phyloP scores from a whole-genome alignment of 53 echinoderm and acorn worm genomes.

The Patiria pectinifera region DNA sequence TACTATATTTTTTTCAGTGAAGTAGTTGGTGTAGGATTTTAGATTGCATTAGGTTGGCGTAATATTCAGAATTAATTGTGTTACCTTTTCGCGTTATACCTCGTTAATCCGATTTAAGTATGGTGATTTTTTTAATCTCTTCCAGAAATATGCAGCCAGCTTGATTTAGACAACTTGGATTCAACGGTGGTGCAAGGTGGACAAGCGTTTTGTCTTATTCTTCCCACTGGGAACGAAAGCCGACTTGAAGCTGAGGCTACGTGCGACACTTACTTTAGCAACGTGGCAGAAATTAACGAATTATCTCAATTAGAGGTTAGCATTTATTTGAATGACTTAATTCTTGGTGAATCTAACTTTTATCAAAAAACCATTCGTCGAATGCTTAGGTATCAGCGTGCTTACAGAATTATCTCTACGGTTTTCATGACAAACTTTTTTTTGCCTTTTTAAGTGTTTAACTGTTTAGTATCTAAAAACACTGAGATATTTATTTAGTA shows the following conservation, averaged over 20 bases:
- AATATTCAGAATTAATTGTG: too few species aligned
- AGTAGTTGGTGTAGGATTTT: too few species aligned
- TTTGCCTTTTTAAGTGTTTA: too few species aligned
- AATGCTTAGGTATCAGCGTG: neutral
- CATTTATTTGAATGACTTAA: neutral
- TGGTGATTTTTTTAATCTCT: neutral
- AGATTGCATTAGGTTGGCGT: too few species aligned
- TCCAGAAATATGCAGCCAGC: constrained; percentile 22
- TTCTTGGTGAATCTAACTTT: neutral
- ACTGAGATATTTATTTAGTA: neutral
- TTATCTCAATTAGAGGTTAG: neutral
- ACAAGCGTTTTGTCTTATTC: neutral
- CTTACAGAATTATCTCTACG: too few species aligned
- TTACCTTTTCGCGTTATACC: neutral
- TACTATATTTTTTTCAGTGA: too few species aligned
- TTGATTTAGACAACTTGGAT: neutral
- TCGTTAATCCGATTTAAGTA: neutral
- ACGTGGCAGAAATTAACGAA: neutral
- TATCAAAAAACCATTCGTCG: neutral
- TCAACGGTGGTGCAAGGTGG: neutral
- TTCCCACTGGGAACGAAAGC: too few species aligned
- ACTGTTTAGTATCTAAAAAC: too few species aligned
- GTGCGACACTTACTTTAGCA: neutral
- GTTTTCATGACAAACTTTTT: too few species aligned
- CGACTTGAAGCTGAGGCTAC: neutral